Base-by-base conservation (phyloP, 1,140 invertebrate species). In the Solenopsis invicta region DNA sequence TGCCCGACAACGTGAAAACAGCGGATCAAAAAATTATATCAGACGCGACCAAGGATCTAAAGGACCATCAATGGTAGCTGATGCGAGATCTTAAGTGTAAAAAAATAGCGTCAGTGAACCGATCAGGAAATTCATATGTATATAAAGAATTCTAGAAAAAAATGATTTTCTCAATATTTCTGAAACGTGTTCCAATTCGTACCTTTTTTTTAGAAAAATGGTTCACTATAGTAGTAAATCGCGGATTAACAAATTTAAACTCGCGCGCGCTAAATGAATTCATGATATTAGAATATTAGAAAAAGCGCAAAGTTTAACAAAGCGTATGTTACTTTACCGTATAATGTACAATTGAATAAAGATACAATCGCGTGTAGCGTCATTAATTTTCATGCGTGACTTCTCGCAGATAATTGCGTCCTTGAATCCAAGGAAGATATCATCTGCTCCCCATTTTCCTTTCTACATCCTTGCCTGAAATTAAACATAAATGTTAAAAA, bases 301-400 rank as follows among this genome's bases (percentile, higher is more conserved):
- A 29, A 29, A 29, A 29, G 0, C 56, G 62, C 2, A 21, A 29
- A 1, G 5, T 41, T 9, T 52, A 67, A 67, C 0, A 50, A 50
- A 50, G 2, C 10, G 13, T 52, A 78, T 16, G 12, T 13, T 21
- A 59, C 45, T 78, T 78, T 21, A 21, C 18, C 5, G 12, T 1
- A 59, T 82, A 4, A 48, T 48, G 12, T 41, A 34, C 13, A 81
- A n/a, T 9, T 81, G 29, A 67, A 71, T 59, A 71, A 71, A 24
- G n/a, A 24, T 59, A n/a, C 12, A 34, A 48, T 64, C n/a, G 13
- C 21, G 8, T 24, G 5, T 24, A 2, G 41, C 10, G 48, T 21
- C 21, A 69, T 80, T 67, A 80, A 69, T 56, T 41, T 24, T 72
- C 21, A 37, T 16, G 24, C 24, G 5, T 48, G 4, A 61, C 16